Evolutionary conservation across 2,888 invertebrate species (phyloP).

Genomic region (Catocala sponsa): DNA sequence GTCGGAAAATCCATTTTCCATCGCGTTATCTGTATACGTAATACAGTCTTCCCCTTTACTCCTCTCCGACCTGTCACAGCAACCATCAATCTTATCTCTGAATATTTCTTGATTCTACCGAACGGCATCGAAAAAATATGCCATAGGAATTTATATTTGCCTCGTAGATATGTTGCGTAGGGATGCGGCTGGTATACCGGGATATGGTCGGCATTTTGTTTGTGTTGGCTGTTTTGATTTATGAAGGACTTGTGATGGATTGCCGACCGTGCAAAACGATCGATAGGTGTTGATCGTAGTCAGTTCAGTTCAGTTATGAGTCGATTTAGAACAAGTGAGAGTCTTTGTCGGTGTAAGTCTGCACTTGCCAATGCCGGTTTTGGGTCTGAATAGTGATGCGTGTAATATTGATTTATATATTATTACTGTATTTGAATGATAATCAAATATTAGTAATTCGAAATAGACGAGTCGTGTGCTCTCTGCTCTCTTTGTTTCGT

Average conservation of each 20-base stretch:
- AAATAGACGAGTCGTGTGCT: too few species aligned
- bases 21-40: conserved; percentile 41
- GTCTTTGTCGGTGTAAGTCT: too few species aligned
- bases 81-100: conserved; percentile 56
- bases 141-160: conserved; percentile 52
- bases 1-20: conserved; percentile 35
- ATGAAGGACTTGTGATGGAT: neutral
- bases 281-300: neutral
- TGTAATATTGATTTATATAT: too few species aligned
- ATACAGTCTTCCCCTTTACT: conserved; percentile 34
- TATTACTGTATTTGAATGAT: too few species aligned
- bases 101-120: conserved; percentile 53
- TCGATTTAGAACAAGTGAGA: too few species aligned
- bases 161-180: conserved; percentile 27
- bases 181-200: conserved; percentile 8
- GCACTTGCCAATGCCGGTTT: too few species aligned
- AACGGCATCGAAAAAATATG: conserved; percentile 54
- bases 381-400: too few species aligned
- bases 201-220: neutral
- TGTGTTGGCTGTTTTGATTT: neutral
- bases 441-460: too few species aligned
- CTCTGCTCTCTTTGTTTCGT: too few species aligned
- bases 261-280: neutral
- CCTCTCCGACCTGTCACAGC: conserved; percentile 46
- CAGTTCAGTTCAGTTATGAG: too few species aligned